Conservation (phyloP, 2,888 invertebrate species). For the Amiota minor region DNA sequence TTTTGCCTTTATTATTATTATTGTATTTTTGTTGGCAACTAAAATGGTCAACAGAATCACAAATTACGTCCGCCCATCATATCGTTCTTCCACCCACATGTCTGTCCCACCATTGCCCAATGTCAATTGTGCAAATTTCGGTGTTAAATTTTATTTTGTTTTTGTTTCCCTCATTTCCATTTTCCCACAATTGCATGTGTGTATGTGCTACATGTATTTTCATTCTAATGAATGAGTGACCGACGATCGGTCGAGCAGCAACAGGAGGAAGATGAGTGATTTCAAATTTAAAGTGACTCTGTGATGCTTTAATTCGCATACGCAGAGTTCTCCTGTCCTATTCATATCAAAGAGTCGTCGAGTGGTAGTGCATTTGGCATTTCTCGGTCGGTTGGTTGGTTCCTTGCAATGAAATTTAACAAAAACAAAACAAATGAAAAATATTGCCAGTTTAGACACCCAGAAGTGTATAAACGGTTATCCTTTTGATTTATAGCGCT, state of each 20-base stretch:
- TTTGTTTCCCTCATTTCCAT: neutral
- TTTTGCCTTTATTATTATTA: conserved; percentile 48
- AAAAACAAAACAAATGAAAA: neutral
- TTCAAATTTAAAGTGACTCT: too few relatives aligned
- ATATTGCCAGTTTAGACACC: neutral
- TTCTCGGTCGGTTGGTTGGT: conserved; percentile 6
- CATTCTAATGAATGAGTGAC: too few relatives aligned
- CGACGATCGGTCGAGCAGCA: too few relatives aligned
- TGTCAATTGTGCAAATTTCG: conserved; percentile 6
- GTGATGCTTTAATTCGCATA: too few relatives aligned
- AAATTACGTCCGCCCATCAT: conserved; percentile 7
- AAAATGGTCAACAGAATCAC: conserved; percentile 24
- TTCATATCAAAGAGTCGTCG: too few relatives aligned
- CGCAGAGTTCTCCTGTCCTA: too few relatives aligned
- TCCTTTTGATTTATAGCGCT: conserved; percentile 22
- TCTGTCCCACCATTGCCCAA: too few relatives aligned
- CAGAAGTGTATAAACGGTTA: conserved; percentile 3
- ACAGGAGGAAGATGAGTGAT: too few relatives aligned
- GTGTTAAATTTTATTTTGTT: neutral
- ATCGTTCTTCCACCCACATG: too few relatives aligned
- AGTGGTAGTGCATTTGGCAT: neutral
- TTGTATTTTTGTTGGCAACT: conserved; percentile 10
- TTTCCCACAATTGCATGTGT: too few relatives aligned
- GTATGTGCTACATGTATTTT: too few relatives aligned
- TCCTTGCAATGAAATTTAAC: neutral